Evolutionary conservation across 2,797 vertebrate species (phyloP).

Genomic region (Holocentrus rufus): DNA sequence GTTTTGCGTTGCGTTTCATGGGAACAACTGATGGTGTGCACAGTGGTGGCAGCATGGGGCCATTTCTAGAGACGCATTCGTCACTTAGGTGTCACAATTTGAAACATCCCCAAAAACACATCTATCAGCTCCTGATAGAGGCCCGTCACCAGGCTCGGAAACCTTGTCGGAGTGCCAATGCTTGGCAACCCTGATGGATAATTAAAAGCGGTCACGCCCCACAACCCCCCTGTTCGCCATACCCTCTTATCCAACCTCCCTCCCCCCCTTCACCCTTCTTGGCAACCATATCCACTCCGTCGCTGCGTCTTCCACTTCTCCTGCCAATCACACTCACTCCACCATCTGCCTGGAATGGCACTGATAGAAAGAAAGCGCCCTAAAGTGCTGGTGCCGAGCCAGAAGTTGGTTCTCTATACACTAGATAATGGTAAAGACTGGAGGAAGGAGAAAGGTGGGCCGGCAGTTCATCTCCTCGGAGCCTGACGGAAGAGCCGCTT

Average conservation of each 20-base stretch:
- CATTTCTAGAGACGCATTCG: slow-evolving; percentile 24
- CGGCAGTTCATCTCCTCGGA: slow-evolving; percentile 13
- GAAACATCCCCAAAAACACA: background rate
- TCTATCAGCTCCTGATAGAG: slow-evolving; percentile 11
- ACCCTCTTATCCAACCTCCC: slow-evolving; percentile 37
- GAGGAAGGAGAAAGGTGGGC: background rate
- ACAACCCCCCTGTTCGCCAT: slow-evolving; percentile 21
- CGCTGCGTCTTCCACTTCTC: slow-evolving; percentile 52
- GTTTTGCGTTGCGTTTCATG: slow-evolving; percentile 26
- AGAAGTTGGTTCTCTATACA: slow-evolving; percentile 36
- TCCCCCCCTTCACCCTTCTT: slow-evolving; percentile 33
- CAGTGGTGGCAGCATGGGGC: background rate
- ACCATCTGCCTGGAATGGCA: slow-evolving; percentile 72
- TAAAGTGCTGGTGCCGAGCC: slow-evolving; percentile 65
- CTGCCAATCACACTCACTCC: slow-evolving; percentile 72
- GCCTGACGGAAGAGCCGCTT: slow-evolving; percentile 18
- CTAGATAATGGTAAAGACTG: slow-evolving; percentile 51
- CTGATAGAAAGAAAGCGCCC: slow-evolving; percentile 76
- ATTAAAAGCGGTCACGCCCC: slow-evolving; percentile 70
- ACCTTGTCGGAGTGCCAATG: slow-evolving; percentile 52
- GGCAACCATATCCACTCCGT: slow-evolving; percentile 65
- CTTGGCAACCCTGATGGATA: slow-evolving; percentile 71
- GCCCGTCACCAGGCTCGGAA: slow-evolving; percentile 27
- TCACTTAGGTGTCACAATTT: slow-evolving; percentile 4
- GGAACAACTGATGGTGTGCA: slow-evolving; percentile 19